Base-by-base conservation (phyloP, 2,797 vertebrate genomes). In the Neoniphon sammara region DNA sequence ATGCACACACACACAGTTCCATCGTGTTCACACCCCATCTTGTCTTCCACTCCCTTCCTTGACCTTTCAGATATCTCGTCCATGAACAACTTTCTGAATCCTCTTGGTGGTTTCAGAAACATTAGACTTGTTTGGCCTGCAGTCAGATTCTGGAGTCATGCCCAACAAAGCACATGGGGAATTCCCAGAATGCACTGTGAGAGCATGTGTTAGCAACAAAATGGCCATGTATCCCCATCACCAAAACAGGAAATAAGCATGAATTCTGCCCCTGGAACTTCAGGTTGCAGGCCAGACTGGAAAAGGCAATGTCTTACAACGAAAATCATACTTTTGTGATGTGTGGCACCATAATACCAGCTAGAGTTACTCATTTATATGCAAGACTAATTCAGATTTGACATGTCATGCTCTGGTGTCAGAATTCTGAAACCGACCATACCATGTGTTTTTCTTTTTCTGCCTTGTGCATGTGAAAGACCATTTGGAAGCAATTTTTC, bases 401-500 rank as follows among this genome's bases (percentile, higher is more conserved):
- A 89, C 85, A 73, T 75, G 80, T 81, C 59, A 67, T 68, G 77
- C 82, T 75, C 67, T 20, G 58, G 70, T 86, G 90, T 89, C 86
- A 90, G 66, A 89, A 72, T 64, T 85, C 73, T 85, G 70, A 81
- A 76, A 68, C 66, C 75, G 69, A 86, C 81, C 52, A 30, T 88
- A 77, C 83, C 86, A 88, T 92, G 71, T 91, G 89, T 84, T 89
- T 90, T 83, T 82, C 61, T 86, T 91, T 91, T 91, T 91, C 85
- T 86, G 81, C 87, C 85, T 73, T 81, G 85, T 71, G 55, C 90
- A 88, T 88, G 85, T 72, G 85, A 84, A 85, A 70, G 80, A 77
- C 75, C 94, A 94, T 94, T 93, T 94, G 94, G 94, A 94, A 94
- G 90, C 92, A 92, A 94, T 95, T 93, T 93, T 87, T 87, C 86